Conservation (phyloP, 2,797 vertebrate genomes). For the Eospalax fontanierii region DNA sequence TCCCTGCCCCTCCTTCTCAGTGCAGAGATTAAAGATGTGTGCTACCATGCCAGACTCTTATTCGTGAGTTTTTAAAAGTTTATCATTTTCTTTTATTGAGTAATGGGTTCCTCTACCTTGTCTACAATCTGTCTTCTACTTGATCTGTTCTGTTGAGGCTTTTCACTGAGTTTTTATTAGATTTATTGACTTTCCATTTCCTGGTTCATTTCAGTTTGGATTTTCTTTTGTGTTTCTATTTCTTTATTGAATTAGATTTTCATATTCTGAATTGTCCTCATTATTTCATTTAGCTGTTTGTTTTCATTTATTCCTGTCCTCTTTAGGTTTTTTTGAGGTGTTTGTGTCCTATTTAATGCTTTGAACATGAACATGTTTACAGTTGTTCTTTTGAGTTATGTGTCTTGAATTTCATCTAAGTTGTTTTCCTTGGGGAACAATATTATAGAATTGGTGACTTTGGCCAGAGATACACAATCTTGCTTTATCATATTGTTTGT, state of each 20-base stretch:
- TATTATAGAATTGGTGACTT: not conserved
- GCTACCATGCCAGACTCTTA: no score
- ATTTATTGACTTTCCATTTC: not conserved
- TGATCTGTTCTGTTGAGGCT: not conserved
- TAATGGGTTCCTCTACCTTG: not conserved
- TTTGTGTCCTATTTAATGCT: not conserved
- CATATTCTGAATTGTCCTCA: not conserved
- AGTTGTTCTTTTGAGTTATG: not conserved
- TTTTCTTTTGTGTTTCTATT: not conserved
- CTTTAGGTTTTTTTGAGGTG: not conserved
- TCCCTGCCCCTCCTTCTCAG: no score
- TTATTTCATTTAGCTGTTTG: not conserved
- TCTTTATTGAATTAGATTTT: constrained; percentile 1
- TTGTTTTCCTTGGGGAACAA: not conserved
- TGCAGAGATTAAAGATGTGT: no score
- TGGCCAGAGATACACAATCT: not conserved
- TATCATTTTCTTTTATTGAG: not conserved
- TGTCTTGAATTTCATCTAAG: not conserved
- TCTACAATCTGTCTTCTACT: not conserved
- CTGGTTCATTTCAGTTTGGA: not conserved
- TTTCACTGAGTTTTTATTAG: not conserved
- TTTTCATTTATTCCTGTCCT: not conserved
- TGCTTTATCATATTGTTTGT: not conserved
- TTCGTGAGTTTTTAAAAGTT: not conserved
- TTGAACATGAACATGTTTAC: not conserved